Conservation (phyloP, 1,140 invertebrate species). For the Diabrotica undecimpunctata region DNA sequence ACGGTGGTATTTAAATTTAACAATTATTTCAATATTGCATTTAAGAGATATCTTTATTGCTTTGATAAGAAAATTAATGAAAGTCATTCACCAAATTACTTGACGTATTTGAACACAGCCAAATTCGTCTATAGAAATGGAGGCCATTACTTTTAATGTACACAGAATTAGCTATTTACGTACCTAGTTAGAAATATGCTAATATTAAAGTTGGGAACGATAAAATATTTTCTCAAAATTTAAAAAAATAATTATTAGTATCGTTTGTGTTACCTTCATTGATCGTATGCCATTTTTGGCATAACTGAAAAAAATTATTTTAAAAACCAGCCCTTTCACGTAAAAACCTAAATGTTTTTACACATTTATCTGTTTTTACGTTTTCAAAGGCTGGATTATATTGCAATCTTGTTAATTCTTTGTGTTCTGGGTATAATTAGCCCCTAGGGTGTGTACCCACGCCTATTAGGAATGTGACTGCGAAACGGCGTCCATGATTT, state of each 20-base stretch:
- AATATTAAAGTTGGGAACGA: conserved; percentile 33
- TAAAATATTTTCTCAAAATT: not conserved
- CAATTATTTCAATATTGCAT: conserved; percentile 12
- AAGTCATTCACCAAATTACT: conserved; percentile 13
- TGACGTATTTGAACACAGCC: conserved; percentile 26
- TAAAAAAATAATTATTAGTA: too few relatives aligned
- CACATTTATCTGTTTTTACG: conserved; percentile 1
- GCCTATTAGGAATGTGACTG: conserved; percentile 15
- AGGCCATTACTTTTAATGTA: conserved; percentile 25
- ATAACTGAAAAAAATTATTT: conserved; percentile 3
- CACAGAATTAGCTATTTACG: conserved; percentile 18
- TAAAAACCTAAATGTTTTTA: conserved; percentile 15
- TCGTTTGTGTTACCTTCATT: conserved; percentile 18
- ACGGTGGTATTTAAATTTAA: not conserved
- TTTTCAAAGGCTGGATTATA: conserved; percentile 9
- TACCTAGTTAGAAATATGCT: conserved; percentile 36
- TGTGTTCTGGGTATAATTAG: conserved; percentile 7
- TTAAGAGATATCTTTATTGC: not conserved
- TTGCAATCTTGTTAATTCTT: conserved; percentile 3
- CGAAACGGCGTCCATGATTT: not conserved
- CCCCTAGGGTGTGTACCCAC: conserved; percentile 20
- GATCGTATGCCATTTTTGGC: conserved; percentile 13
- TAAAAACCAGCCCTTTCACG: conserved; percentile 10
- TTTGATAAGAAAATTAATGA: conserved; percentile 13
- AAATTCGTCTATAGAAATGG: conserved; percentile 12